Evolutionary conservation across 2,888 invertebrate genomes (phyloP), one percentile per base, ranked within the genome.

Genomic region (Aspidiotus destructor): DNA sequence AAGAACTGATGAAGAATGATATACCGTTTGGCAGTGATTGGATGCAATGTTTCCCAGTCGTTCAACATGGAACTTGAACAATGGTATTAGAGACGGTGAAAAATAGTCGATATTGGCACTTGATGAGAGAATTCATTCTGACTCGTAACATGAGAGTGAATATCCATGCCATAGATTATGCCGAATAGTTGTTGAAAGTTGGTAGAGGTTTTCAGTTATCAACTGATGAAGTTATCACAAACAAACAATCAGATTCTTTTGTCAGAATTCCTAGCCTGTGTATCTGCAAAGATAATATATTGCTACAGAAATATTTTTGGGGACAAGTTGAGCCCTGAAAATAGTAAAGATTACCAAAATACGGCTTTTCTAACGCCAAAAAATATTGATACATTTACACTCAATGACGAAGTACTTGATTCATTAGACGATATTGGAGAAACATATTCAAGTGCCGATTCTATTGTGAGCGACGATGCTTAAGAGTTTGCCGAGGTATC

Each of bases 1-100:
- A n/a, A n/a, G n/a, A n/a, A n/a, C n/a, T 55, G 10, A 55, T 55
- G 55, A 15, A 55, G 8, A 55, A 55, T 15, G 13, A 55, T 55
- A 8, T n/a, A 13, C 13, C 15, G 15, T 55, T 55, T 55, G 55
- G 55, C 10, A 16, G 55, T 15, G 55, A 55, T 55, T 55, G 10
- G 10, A 10, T 13, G 10, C 55, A 55, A 15, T 13, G 13, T 10
- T 16, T 55, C 10, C 55, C 55, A n/a, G 55, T 55, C 15, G 55
- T 55, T 55, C 8, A 13, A 13, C 55, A 55, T 55, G 55, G 55
- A 8, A 55, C 10, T 16, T 8, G 15, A 55, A 15, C 15, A 15
- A 15, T n/a, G 8, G 15, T 55, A 11, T 9, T 55, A 11, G 9
- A 8, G 15, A 13, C 13, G 9, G 9, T 55, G 15, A 11, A 55